Evolutionary conservation across 2,888 invertebrate species (phyloP).

Genomic region (Cerceris rybyensis): DNA sequence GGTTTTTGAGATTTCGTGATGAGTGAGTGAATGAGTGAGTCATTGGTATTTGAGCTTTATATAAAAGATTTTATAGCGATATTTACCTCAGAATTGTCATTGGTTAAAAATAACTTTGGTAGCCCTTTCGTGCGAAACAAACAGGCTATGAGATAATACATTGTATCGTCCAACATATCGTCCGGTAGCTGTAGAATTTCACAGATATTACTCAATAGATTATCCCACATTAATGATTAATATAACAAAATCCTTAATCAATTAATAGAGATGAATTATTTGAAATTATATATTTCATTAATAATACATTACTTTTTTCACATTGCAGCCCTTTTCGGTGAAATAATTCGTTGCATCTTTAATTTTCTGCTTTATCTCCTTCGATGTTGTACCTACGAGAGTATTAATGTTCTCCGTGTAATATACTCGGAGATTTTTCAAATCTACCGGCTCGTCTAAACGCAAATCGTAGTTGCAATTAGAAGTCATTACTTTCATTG

Average conservation of each 20-base stretch:
- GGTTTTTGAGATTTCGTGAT: no score
- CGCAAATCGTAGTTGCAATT: constrained; percentile 79
- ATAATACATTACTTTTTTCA: constrained; percentile 76
- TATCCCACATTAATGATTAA: neutral
- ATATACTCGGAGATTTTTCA: constrained; percentile 83
- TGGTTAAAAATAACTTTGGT: neutral
- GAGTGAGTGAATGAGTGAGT: no score
- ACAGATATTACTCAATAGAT: neutral
- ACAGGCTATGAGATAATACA: fast-evolving
- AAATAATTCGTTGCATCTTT: constrained; percentile 83
- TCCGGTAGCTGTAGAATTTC: constrained; percentile 78
- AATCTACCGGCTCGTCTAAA: constrained; percentile 83
- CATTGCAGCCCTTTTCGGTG: constrained; percentile 81
- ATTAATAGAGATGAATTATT: neutral
- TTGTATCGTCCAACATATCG: constrained; percentile 82
- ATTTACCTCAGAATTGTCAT: neutral
- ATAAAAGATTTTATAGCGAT: no score
- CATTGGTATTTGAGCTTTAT: no score
- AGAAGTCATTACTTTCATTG: constrained; percentile 86
- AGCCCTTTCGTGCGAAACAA: fast-evolving
- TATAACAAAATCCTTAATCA: neutral
- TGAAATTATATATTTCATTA: neutral
- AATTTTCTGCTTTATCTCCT: constrained; percentile 83
- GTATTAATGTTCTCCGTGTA: constrained; percentile 86
- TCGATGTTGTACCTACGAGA: constrained; percentile 83